Evolutionary conservation across 2,113 vertebrate species (phyloP), one percentile per base, ranked within the genome.

Genomic region (Carollia perspicillata): DNA sequence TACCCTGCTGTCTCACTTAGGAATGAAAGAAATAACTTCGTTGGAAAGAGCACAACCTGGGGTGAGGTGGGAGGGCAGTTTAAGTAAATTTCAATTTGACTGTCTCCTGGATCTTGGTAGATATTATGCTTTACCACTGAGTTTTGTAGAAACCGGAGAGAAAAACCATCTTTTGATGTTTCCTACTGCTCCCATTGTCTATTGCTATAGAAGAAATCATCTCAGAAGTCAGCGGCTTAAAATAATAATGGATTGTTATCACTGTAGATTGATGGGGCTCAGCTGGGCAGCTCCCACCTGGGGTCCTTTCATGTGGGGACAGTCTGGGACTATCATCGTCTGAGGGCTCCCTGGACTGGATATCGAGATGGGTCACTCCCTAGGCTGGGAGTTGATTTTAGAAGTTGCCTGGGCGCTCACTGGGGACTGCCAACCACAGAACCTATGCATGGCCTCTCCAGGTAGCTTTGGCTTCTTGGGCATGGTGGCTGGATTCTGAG

Each of bases 61-160:
- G 35, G 78, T 17, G 71, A 28, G 30, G 13, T 80, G 11, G 44
- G n/a, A 95, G 28, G n/a, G 13, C 74, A 42, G 65, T 92, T 92
- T 68, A 94, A 95, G 63, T 84, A 96, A 95, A 97, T 96, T 95
- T 83, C 71, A 95, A 69, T 44, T 92, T 93, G 87, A 92, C 79
- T 42, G 84, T 90, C 55, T 95, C 74, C 75, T 93, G 87, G 90
- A 93, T 97, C 51, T 96, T 92, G 12, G 90, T 92, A 84, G 79
- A 71, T 81, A 93, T 20, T 89, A 77, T 86, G 5, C 93, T 65
- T 95, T 93, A 28, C 44, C 72, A 37, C 58, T 84, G 51, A 63
- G 37, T 92, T 97, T 90, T 94, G 53, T 80, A 53, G 68, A 75
- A 93, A 85, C 13, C 83, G 30, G 75, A 80, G 84, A 95, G 66